A percentile compares a stretch with the other conserved stretches of the same genome.
Evolutionary conservation across 1,140 invertebrate genomes (phyloP).

Genomic region (Cherax destructor): DNA sequence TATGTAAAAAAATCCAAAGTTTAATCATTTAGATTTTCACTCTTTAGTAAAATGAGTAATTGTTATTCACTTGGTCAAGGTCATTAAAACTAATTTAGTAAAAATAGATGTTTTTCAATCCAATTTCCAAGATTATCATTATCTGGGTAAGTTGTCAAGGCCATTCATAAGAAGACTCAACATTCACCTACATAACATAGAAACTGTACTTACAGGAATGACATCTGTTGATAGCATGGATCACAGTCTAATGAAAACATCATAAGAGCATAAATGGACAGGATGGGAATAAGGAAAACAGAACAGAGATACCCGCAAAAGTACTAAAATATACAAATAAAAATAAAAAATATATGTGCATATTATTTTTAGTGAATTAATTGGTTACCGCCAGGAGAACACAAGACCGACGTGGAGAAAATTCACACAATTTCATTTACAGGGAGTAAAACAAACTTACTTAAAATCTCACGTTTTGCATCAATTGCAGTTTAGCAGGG

Average conservation of each 20-base stretch:
- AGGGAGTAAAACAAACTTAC: slow-evolving; percentile 66
- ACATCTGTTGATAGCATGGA: slow-evolving; percentile 17
- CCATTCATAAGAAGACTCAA: slow-evolving; percentile 24
- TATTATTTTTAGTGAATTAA: slow-evolving; percentile 43
- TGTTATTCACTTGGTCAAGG: slow-evolving; percentile 51
- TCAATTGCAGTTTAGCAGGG: slow-evolving; percentile 71
- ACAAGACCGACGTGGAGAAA: slow-evolving; percentile 50
- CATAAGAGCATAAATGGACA: slow-evolving; percentile 24
- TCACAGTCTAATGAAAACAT: slow-evolving; percentile 42
- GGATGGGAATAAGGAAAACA: slow-evolving; percentile 8
- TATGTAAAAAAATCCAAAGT: not conserved
- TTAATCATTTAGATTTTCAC: slow-evolving; percentile 37
- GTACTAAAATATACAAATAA: slow-evolving; percentile 13
- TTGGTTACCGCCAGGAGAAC: slow-evolving; percentile 49
- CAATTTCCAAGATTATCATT: slow-evolving; percentile 39
- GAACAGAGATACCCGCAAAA: slow-evolving; percentile 11
- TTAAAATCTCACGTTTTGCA: slow-evolving; percentile 69
- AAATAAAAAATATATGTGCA: slow-evolving; percentile 1
- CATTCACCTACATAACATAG: slow-evolving; percentile 38
- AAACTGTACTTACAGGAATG: slow-evolving; percentile 51
- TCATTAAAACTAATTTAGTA: slow-evolving; percentile 42
- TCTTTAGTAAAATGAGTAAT: slow-evolving; percentile 57
- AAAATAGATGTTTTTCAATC: slow-evolving; percentile 20
- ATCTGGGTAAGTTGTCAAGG: slow-evolving; percentile 53
- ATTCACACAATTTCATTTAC: slow-evolving; percentile 61